Base-by-base conservation (phyloP, 2,797 vertebrate genomes). In the Acomys russatus region DNA sequence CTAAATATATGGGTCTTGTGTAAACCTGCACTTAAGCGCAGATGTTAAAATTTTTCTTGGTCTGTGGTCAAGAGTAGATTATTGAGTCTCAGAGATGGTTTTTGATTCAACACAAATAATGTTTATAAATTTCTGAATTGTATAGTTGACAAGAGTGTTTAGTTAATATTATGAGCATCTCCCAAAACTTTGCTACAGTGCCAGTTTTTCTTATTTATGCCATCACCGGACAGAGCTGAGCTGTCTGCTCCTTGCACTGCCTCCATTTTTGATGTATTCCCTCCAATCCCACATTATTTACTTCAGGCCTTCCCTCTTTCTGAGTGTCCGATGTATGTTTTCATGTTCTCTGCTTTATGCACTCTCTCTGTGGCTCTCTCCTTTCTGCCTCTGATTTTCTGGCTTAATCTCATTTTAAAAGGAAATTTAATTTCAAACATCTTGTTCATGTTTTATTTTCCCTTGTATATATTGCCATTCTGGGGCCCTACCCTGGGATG, bases 71-170 rank as follows among this genome's bases (percentile, higher is more conserved):
- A 78, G 63, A 9, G 51, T 86, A 82, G 35, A 83, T 76, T n/a
- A 87, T 14, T 73, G 15, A 89, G 35, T 51, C 1, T 70, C 30
- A 92, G 64, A 90, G 2, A 25, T 94, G 9, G 20, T 91, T 66
- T 23, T 49, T 22, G 44, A 83, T 70, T 83, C 51, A 64, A 23
- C 84, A 51, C 73, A 95, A 95, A 85, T 68, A 94, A 35, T 80
- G 33, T 25, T n/a, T 90, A 33, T 44, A 80, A 82, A 12, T 3
- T 83, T 30, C 4, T 70, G 17, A 64, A 44, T 22, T 33, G 49
- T 6, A 30, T 63, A 17, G 2, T 22, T 83, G 49, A 8, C 22
- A 68, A 84, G n/a, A 68, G 10, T 80, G 38, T 66, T 84, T 88
- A 73, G 11, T 44, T 87, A 92, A 61, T 76, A 71, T 30, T 56